phyloP scores from a whole-genome alignment of 2,113 vertebrate genomes.

The Rhombomys opimus region DNA sequence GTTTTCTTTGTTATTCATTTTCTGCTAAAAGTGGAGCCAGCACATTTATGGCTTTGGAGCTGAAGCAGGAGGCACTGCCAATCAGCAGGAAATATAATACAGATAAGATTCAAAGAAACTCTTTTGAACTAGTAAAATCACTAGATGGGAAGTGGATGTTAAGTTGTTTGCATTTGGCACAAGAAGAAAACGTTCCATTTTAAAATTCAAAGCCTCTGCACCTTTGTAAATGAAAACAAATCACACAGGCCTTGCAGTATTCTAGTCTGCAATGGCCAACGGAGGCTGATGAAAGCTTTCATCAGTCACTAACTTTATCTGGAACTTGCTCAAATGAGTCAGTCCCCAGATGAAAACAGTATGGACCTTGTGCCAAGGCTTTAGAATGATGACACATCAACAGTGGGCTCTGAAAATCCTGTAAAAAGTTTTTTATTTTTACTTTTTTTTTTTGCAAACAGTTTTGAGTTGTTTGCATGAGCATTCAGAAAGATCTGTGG shows the following conservation, averaged over 20 bases:
- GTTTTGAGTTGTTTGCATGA: neutral
- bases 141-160: constrained; percentile 87
- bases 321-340: constrained; percentile 81
- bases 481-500: neutral
- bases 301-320: constrained; percentile 85
- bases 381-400: constrained; percentile 72
- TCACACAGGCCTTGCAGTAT: constrained; percentile 83
- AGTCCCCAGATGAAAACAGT: constrained; percentile 80
- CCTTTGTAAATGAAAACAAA: constrained; percentile 88
- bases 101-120: constrained; percentile 89
- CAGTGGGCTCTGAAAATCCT: constrained; percentile 48
- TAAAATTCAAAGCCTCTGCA: constrained; percentile 87
- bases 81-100: constrained; percentile 89
- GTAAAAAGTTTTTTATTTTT: neutral
- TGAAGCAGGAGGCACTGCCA: constrained; percentile 84
- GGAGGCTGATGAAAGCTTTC: constrained; percentile 85
- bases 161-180: constrained; percentile 89
- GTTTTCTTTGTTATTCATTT: constrained; percentile 88
- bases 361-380: constrained; percentile 57
- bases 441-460: neutral
- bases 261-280: constrained; percentile 85
- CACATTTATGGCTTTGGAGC: constrained; percentile 86
- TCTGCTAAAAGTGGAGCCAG: constrained; percentile 85
- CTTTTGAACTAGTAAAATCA: constrained; percentile 88
- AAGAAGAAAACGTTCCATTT: constrained; percentile 88